phyloP scores from a whole-genome alignment of 2,888 invertebrate species.

The Epinotia demarniana region DNA sequence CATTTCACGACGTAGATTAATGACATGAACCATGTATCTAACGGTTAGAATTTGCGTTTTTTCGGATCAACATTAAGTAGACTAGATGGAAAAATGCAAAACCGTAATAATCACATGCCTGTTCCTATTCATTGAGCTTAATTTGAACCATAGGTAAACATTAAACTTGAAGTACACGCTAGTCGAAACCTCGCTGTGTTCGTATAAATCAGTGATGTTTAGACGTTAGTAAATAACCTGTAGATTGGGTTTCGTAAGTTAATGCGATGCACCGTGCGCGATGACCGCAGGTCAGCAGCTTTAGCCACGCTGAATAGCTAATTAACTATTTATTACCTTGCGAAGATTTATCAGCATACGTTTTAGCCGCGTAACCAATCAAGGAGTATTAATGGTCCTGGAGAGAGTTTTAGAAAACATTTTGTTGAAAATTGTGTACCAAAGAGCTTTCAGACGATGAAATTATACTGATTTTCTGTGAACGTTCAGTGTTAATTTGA shows the following conservation, averaged over 20 bases:
- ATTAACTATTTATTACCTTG: slow-evolving; percentile 36
- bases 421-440: neutral
- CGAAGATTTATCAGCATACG: slow-evolving; percentile 25
- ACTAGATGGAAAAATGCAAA: too few species aligned
- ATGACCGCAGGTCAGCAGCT: slow-evolving; percentile 34
- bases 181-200: neutral
- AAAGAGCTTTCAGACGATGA: neutral
- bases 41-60: slow-evolving; percentile 9
- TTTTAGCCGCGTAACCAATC: slow-evolving; percentile 2
- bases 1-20: slow-evolving; percentile 32
- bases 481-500: slow-evolving; percentile 9
- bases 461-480: slow-evolving; percentile 1
- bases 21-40: slow-evolving; percentile 28
- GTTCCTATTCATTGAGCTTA: neutral
- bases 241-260: slow-evolving; percentile 26
- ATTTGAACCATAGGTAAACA: neutral
- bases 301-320: slow-evolving; percentile 26
- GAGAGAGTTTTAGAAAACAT: slow-evolving; percentile 11
- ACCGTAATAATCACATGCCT: neutral
- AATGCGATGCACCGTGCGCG: slow-evolving; percentile 28
- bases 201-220: slow-evolving; percentile 31
- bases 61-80: neutral
- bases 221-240: slow-evolving; percentile 30
- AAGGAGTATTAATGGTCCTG: neutral
- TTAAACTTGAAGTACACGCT: neutral